A percentile compares a stretch with the other conserved stretches of the same genome.
Evolutionary conservation across 2,797 vertebrate species (phyloP).

Genomic region (Ibycter americanus): DNA sequence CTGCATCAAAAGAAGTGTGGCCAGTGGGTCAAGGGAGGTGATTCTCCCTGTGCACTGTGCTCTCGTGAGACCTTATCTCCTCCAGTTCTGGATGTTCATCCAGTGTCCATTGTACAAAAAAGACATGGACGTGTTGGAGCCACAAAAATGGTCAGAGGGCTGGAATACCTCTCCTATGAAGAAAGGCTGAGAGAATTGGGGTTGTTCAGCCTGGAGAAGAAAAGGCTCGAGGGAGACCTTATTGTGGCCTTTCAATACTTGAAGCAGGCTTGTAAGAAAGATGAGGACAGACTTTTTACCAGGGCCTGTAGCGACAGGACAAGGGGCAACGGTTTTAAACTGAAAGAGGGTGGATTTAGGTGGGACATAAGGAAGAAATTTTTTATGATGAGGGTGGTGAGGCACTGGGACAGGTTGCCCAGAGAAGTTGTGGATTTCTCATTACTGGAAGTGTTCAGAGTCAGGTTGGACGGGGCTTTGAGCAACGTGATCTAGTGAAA

Average conservation of each 20-base stretch:
- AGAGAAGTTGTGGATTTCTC: neutral
- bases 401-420: neutral
- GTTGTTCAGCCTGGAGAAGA: neutral
- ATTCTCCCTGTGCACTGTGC: neutral
- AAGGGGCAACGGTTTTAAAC: neutral
- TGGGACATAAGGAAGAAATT: neutral
- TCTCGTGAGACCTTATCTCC: accelerated
- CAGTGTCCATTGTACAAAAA: neutral
- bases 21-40: neutral
- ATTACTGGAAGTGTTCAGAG: neutral
- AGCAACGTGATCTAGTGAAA: neutral
- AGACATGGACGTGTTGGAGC: neutral
- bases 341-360: neutral
- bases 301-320: neutral
- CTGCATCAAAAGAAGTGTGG: neutral
- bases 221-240: neutral
- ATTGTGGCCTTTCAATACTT: neutral
- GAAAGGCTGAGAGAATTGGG: neutral
- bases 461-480: neutral
- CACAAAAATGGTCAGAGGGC: neutral
- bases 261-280: neutral
- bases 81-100: neutral
- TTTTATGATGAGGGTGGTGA: neutral
- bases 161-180: neutral
- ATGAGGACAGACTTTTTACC: neutral